Base-by-base conservation (phyloP, 2,113 vertebrate species). In the Polyodon spathula region DNA sequence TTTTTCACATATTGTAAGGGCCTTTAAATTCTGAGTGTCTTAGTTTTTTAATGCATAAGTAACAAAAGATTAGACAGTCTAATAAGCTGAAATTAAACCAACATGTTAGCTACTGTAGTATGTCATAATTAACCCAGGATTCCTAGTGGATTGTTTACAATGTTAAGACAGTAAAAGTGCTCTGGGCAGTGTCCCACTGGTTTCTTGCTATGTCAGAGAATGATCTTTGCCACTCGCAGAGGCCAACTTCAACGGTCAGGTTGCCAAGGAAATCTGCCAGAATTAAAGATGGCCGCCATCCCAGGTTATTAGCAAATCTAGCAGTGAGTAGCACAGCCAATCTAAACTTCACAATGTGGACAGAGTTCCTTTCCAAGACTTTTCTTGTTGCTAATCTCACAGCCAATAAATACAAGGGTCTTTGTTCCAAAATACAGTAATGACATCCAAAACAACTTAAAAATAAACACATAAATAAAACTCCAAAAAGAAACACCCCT, bases 381-480 rank as follows among this genome's bases (percentile, higher is more conserved):
- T 42, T 53, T 57, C 61, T 65, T 65, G 69, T 71, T 72, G 61
- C 64, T 72, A 53, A 72, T 66, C 64, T 64, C 40, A 59, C 68
- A 72, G 64, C 72, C 70, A 72, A 72, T 14, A 56, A 72, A 72
- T 14, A 56, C 54, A 52, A 37, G 60, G 62, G 62, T 63, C 59
- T 55, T 61, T n/a, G 12, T 50, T 50, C 48, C 48, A 50, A 50
- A 50, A 11, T 50, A 50, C 48, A 50, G 48, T 50, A 50, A 50
- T 50, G 48, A 50, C 11, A 50, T 5, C 12, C 48, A 50, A 50
- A 50, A 11, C 12, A 50, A 50, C 27, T 27, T 50, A 11, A 50
- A 50, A 50, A 50, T n/a, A 11, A 50, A 50, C 4, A 50, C 48
- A 50, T n/a, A 50, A 50, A 50, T 4, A 12, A 12, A 9, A 9